Conservation (phyloP, 2,113 vertebrate species). For the Rafetus swinhoei region DNA sequence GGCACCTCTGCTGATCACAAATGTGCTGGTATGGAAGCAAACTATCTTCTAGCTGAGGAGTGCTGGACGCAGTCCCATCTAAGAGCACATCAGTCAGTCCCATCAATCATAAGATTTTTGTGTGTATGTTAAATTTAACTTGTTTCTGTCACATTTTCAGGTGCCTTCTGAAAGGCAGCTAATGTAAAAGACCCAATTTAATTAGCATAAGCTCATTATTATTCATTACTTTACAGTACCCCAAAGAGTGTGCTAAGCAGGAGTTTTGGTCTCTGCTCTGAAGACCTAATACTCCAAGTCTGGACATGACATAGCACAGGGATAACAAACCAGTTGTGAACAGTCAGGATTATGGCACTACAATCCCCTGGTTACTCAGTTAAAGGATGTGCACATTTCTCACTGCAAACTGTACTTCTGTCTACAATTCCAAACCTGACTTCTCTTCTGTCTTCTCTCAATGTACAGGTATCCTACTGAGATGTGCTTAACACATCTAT, state of each 20-base stretch:
- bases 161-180: background rate
- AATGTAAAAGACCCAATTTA: constrained; percentile 6
- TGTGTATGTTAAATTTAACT: background rate
- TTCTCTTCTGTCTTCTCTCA: constrained; percentile 45
- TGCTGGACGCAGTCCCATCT: background rate
- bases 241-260: background rate
- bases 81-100: background rate
- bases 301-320: background rate
- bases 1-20: background rate
- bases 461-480: constrained; percentile 43
- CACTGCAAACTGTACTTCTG: constrained; percentile 3
- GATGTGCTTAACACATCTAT: constrained; percentile 60
- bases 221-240: background rate
- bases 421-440: constrained; percentile 40
- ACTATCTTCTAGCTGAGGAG: background rate
- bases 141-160: background rate
- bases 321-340: background rate
- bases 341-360: background rate
- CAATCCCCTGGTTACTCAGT: background rate
- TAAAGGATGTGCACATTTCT: background rate
- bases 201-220: background rate
- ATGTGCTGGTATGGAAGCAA: background rate
- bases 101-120: background rate
- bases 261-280: background rate
- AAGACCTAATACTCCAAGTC: background rate